Base-by-base conservation (phyloP, 2,113 vertebrate species). In the Peromyscus californicus region DNA sequence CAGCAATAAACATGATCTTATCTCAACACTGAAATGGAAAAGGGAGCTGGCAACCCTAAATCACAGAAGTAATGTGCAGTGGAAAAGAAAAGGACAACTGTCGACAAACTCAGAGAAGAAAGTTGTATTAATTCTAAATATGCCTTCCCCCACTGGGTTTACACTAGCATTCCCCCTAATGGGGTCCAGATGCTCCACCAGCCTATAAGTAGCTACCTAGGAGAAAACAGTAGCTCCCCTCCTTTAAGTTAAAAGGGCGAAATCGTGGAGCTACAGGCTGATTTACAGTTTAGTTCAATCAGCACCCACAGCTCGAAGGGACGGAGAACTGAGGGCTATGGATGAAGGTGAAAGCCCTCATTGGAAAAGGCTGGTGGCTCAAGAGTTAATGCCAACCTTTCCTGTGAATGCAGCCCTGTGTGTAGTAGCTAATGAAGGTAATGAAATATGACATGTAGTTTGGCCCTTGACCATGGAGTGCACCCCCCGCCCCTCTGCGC, bases 361-460 rank as follows among this genome's bases (percentile, higher is more conserved):
- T 95, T 97, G 54, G 69, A 61, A 93, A 91, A 91, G 87, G 33
- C 97, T 93, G 98, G 98, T 57, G 61, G 83, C 84, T 94, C 75
- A 98, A 98, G 98, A 97, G 98, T 99, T 99, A 98, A 99, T 93
- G 92, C 91, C 97, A 98, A 95, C 97, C 97, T 98, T 98, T 97
- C 96, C 96, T 97, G 96, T 97, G 96, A 98, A 98, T 92, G 93
- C 97, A 98, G 98, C 98, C 98, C 98, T 98, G 97, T 98, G 78
- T 91, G 98, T 98, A 98, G 98, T 98, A 98, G 99, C 98, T 99
- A 98, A 98, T 99, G 99, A 99, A 99, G 98, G 98, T 99, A 99
- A 99, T 98, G 98, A 99, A 99, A 99, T 99, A 99, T 98, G 99
- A 98, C 99, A 98, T 98, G 98, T 97, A 98, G 98, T 98, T 98